Base-by-base conservation (phyloP, 2,888 invertebrate species). In the Caradrina kadenii region DNA sequence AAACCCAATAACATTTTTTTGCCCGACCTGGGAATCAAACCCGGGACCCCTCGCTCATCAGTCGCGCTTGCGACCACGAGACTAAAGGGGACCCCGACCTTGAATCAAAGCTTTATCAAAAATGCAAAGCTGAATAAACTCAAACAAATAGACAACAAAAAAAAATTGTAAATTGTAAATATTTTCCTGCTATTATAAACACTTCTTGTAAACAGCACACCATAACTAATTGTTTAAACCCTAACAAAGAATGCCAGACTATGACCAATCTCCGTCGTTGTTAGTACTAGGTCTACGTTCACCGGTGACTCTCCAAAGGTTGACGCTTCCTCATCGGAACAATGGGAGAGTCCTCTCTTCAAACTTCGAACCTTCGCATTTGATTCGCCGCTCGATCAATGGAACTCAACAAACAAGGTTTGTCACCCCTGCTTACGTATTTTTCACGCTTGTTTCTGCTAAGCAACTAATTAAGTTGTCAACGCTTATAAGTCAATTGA, bases 291-390 rank as follows among this genome's bases (percentile, higher is more conserved):
- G 39, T 70, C 54, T 78, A 73, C 65, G 66, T 64, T 66, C 65
- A 67, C 72, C 55, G 60, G 63, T 55, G 31, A 62, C 60, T 75
- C 64, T 80, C 50, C 61, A 80, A 82, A 84, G 82, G 80, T 80
- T 84, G 69, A 62, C 73, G 72, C 63, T 84, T 84, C 83, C 83
- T 83, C n/a, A 39, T 62, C 71, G 63, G 76, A 83, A 91, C 90
- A 90, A 91, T 91, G 69, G 79, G 21, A 69, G 59, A 82, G 79
- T 86, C 86, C 79, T 87, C 86, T 87, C 87, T 87, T 86, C 82
- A 87, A 88, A 89, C 78, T n/a, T 71, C 62, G 68, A 79, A 82
- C 85, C 87, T 85, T 86, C 85, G 64, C 72, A 82, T 82, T 84
- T 59, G 80, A 73, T 84, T 48, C 76, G 84, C 71, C 74, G 55